Conservation (phyloP, 2,113 vertebrate genomes). For the Tauraco erythrolophus region DNA sequence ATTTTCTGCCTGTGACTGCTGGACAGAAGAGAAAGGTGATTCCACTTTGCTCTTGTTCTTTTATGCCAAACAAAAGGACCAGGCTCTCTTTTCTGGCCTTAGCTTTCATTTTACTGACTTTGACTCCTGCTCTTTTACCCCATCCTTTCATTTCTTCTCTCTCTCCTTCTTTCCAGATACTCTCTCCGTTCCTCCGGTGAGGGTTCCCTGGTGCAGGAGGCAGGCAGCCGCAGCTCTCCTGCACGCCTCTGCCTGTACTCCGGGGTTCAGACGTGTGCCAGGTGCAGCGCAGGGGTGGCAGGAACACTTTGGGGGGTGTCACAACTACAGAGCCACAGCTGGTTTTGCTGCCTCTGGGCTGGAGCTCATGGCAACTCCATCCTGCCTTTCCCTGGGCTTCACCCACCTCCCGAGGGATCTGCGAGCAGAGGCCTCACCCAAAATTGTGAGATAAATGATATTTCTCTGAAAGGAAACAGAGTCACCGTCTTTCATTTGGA, state of each 20-base stretch:
- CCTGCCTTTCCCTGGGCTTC: not conserved
- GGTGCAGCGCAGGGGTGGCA: rapidly evolving
- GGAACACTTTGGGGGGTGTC: not conserved
- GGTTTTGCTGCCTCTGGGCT: not conserved
- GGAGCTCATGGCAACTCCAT: not conserved
- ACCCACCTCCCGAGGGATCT: not conserved
- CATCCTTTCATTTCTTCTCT: not conserved
- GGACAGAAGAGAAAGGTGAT: not conserved
- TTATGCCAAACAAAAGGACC: not conserved
- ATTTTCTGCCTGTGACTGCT: not conserved
- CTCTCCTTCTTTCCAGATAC: not conserved
- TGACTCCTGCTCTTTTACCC: not conserved
- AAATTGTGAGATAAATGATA: not conserved
- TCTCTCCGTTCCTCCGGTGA: not conserved
- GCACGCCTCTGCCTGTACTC: not conserved
- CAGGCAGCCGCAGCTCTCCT: not conserved
- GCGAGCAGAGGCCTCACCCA: rapidly evolving
- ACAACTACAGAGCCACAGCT: not conserved
- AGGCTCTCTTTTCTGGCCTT: not conserved
- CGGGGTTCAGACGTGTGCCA: rapidly evolving
- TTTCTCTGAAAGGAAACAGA: not conserved
- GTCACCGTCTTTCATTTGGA: not conserved
- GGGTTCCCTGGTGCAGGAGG: not conserved
- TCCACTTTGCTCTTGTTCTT: not conserved
- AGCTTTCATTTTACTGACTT: not conserved